These are phyloP conservation scores for Prenolepis imparis DNA, from an alignment of 2,888 invertebrate species.

Conservation along the genomic window DNA sequence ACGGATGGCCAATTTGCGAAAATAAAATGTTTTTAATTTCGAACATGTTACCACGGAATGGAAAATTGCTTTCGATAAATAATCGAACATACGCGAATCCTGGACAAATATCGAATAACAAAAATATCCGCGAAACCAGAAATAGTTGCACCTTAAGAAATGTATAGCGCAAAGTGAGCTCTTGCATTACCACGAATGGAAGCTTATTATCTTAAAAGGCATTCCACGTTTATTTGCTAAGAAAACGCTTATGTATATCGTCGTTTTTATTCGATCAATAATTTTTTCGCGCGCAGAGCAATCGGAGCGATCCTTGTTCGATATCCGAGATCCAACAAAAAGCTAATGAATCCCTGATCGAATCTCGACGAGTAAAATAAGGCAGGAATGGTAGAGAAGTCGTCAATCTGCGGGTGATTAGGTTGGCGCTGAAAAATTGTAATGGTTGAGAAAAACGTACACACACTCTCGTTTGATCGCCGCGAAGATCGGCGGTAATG, in stretches of 20 bases:
- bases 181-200: background rate
- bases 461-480: conserved; percentile 10
- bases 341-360: conserved; percentile 30
- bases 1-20: conserved; percentile 35
- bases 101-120: background rate
- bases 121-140: background rate
- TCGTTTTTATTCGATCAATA: background rate
- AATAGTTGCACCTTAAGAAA: background rate
- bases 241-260: background rate
- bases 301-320: background rate
- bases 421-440: conserved; percentile 19
- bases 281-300: conserved; percentile 19
- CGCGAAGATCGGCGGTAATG: conserved; percentile 24
- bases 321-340: conserved; percentile 8
- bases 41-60: conserved; percentile 46
- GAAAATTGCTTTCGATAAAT: conserved; percentile 49
- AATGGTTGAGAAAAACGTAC: conserved; percentile 2
- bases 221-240: conserved; percentile 23
- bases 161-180: background rate
- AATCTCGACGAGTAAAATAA: background rate
- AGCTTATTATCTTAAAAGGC: conserved; percentile 21
- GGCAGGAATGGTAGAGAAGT: background rate
- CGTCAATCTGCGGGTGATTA: conserved; percentile 17
- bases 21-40: conserved; percentile 55
- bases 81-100: background rate